Evolutionary conservation across 2,888 invertebrate species (phyloP).

Genomic region (Drosophila vallismaia): DNA sequence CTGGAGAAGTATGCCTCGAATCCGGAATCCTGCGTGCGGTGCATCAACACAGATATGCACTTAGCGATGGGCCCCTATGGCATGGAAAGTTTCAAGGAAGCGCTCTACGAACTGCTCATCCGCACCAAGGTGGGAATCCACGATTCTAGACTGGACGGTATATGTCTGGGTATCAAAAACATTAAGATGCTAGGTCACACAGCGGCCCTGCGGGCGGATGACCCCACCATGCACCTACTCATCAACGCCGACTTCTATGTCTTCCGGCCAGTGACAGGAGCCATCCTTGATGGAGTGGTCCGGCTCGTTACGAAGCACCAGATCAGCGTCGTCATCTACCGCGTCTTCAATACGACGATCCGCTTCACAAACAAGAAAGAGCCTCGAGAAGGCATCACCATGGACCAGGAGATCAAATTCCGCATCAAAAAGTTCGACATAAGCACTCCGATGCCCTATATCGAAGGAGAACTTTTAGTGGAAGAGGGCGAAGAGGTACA

Average conservation of each 20-base stretch:
- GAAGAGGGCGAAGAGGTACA: constrained; percentile 31
- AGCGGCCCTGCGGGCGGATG: constrained; percentile 85
- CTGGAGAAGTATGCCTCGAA: constrained; percentile 84
- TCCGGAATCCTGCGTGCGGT: constrained; percentile 85
- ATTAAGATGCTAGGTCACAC: constrained; percentile 85
- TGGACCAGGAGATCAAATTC: constrained; percentile 83
- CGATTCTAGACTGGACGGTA: constrained; percentile 85
- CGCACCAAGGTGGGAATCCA: constrained; percentile 85
- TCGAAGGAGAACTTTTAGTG: constrained; percentile 80
- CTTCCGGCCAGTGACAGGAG: constrained; percentile 86
- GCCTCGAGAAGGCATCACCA: constrained; percentile 74
- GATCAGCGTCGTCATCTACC: constrained; percentile 87
- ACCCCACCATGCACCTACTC: constrained; percentile 86
- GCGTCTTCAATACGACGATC: constrained; percentile 87
- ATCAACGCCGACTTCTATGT: constrained; percentile 87
- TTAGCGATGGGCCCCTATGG: constrained; percentile 85
- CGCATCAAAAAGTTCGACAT: constrained; percentile 81
- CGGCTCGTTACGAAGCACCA: constrained; percentile 85
- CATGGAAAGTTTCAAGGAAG: constrained; percentile 84
- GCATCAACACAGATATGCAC: constrained; percentile 84
- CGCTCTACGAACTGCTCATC: constrained; percentile 84
- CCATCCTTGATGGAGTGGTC: constrained; percentile 86
- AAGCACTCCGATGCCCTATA: constrained; percentile 80
- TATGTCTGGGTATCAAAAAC: constrained; percentile 86
- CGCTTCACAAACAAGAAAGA: constrained; percentile 81